Base-by-base conservation (phyloP, 2,797 vertebrate genomes). In the Parambassis ranga region DNA sequence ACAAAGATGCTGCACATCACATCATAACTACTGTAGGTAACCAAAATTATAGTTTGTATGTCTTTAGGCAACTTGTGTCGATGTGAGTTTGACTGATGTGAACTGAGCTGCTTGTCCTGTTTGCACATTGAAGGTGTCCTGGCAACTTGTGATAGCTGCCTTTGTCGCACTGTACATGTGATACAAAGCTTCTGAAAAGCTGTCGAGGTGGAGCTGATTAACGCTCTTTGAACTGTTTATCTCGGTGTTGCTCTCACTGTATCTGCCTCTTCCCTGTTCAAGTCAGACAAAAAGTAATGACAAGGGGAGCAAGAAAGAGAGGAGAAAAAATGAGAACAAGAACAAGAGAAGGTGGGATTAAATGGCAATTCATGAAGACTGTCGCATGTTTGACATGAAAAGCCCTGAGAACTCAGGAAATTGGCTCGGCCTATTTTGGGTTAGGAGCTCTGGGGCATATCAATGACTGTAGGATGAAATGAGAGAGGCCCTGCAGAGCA, bases 391-490 rank as follows among this genome's bases (percentile, higher is more conserved):
- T 74, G 62, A 83, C 65, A 77, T 76, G 70, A 85, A 81, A 85
- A 77, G 74, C 59, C 75, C 42, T 33, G 77, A 72, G 63, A 82
- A 75, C 55, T 67, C 55, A 53, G 75, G 69, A 81, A 86, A 83
- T 62, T 65, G 79, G 48, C 16, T 42, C 35, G 46, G 77, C 75
- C 78, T 76, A 68, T 84, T 85, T 81, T 59, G 32, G 65, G 55
- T 60, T 20, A 9, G 66, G 69, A 70, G 66, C 85, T 74, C 44
- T 70, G 79, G 79, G 84, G 80, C 56, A 75, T 90, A 90, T 90
- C 85, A 39, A 66, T 88, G 73, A 73, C 89, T 47, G 63, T 13
- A 56, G 47, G 55, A 56, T 81, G 84, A 88, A 87, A 90, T 20
- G 10, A 33, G 81, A 91, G 84, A 85, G 16, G 67, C 42, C 82